Conservation (phyloP, 2,113 vertebrate species). For the Haemorhous mexicanus region DNA sequence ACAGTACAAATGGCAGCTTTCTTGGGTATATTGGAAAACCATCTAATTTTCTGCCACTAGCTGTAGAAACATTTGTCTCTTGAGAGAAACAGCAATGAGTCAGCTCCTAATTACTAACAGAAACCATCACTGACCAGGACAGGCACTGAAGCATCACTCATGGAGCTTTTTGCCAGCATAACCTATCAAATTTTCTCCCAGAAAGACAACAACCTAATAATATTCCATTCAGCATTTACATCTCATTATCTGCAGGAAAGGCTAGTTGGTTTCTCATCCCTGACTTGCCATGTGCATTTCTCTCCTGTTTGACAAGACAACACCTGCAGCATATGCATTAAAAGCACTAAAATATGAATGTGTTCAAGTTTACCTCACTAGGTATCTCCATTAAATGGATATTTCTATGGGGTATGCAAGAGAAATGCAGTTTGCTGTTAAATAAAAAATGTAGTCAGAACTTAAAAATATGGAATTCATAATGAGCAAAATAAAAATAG, state of each 20-base stretch:
- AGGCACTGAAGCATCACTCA: not conserved
- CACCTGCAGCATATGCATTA: not conserved
- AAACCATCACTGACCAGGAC: not conserved
- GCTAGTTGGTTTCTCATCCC: not conserved
- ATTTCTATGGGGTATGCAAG: not conserved
- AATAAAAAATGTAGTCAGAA: not conserved
- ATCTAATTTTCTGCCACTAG: not conserved
- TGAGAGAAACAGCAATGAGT: conserved; percentile 7
- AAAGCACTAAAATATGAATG: not conserved
- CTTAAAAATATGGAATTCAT: not conserved
- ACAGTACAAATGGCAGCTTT: not conserved
- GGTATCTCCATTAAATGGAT: not conserved
- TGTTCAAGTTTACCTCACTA: not conserved
- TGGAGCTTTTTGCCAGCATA: not conserved
- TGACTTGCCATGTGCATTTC: not conserved
- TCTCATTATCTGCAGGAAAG: not conserved
- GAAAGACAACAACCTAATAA: not conserved
- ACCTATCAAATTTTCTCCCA: not conserved
- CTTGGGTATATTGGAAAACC: not conserved
- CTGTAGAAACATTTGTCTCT: conserved; percentile 3
- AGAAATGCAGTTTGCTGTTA: not conserved
- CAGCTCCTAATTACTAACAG: conserved; percentile 7
- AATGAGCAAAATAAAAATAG: not conserved
- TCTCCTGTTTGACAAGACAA: not conserved
- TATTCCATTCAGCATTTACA: not conserved